A percentile compares a stretch with the other conserved stretches of the same genome.
phyloP scores from a whole-genome alignment of 2,888 invertebrate genomes.

The Dorcus parallelipipedus region DNA sequence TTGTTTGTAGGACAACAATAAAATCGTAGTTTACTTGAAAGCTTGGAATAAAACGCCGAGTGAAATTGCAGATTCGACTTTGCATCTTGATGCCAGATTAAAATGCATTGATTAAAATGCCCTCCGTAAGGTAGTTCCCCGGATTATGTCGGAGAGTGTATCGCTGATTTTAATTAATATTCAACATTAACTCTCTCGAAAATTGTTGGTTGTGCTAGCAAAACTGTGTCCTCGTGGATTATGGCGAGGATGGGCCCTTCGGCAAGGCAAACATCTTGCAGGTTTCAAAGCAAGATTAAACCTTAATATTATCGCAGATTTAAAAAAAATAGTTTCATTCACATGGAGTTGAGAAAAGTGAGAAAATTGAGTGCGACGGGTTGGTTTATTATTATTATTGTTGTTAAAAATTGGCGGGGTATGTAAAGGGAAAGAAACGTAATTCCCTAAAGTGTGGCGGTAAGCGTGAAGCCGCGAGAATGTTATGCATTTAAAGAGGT shows the following conservation, averaged over 20 bases:
- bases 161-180: constrained; percentile 13
- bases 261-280: constrained; percentile 24
- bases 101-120: constrained; percentile 37
- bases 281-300: too few relatives aligned
- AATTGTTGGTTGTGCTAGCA: constrained; percentile 5
- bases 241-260: constrained; percentile 21
- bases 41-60: constrained; percentile 30
- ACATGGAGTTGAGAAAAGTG: too few relatives aligned
- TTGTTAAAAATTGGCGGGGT: constrained; percentile 17
- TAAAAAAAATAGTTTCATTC: too few relatives aligned
- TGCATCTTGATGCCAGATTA: constrained; percentile 34
- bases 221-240: constrained; percentile 17
- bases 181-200: constrained; percentile 8
- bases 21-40: not conserved
- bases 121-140: constrained; percentile 15
- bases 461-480: constrained; percentile 37
- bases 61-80: constrained; percentile 32
- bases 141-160: not conserved
- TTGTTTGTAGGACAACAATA: too few relatives aligned
- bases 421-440: constrained; percentile 28
- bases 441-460: constrained; percentile 37
- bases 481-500: constrained; percentile 48
- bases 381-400: constrained; percentile 7
- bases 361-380: too few relatives aligned
- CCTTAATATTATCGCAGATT: too few relatives aligned